Evolutionary conservation across 2,113 vertebrate genomes (phyloP), one percentile per base, ranked within the genome.

Genomic region (Regulus satrapa): DNA sequence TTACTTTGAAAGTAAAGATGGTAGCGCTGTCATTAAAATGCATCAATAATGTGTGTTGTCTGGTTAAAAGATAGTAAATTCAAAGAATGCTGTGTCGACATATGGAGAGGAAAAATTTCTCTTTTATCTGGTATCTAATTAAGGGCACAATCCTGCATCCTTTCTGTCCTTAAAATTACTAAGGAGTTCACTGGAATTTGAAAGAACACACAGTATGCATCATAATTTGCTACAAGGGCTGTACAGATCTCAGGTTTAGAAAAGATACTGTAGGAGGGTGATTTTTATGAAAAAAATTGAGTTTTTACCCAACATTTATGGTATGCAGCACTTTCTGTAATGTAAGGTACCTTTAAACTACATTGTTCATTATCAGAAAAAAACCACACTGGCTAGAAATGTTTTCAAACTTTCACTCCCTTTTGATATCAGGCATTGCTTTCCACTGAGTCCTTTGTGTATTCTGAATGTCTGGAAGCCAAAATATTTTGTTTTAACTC

Each of bases 401-500:
- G 95, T 98, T 98, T 98, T 97, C 97, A 98, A 98, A 98, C 97
- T 98, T 98, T 96, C 56, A 96, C 94, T 96, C 94, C 97, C 95
- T 97, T 98, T 97, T 98, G 96, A 98, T 97, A 97, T 94, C 94
- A 97, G 81, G 73, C 96, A 96, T 96, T 97, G 97, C 95, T 97
- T 98, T 98, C 97, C 96, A 95, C 93, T 94, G 95, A 85, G 96
- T 96, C 92, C 94, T 98, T 98, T 97, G 95, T 97, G 96, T 97
- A 92, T 98, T 98, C 90, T 97, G 96, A 97, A 97, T 96, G 92
- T 97, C 96, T 97, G 92, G 91, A 98, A 98, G 98, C 96, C 97
- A 98, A 98, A 98, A 98, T 98, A 98, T 98, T 98, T 98, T 97
- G 97, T 97, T 98, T 98, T 97, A 98, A 97, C 97, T 97, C 97